Conservation (phyloP, 1,140 invertebrate species). For the Bicyclus anynana region DNA sequence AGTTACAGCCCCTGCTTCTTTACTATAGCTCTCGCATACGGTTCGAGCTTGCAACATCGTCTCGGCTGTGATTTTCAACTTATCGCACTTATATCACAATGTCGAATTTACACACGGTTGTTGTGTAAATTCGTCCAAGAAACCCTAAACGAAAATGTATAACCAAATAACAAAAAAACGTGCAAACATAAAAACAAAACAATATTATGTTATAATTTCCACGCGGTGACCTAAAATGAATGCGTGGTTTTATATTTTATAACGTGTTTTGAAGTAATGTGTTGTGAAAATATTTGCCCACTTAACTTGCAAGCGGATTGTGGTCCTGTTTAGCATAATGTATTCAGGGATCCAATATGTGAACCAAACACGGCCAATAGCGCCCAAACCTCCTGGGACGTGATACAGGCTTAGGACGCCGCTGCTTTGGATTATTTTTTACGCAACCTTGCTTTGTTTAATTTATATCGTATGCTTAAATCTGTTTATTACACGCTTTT, state of each 20-base stretch:
- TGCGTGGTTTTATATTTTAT: neutral
- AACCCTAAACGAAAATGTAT: too few relatives aligned
- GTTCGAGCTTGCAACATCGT: too few relatives aligned
- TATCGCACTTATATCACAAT: too few relatives aligned
- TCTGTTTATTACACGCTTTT: too few relatives aligned
- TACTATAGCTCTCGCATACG: too few relatives aligned
- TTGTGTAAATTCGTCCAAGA: too few relatives aligned
- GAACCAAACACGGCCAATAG: constrained; percentile 38
- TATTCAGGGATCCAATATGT: constrained; percentile 51
- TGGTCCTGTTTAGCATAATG: constrained; percentile 43
- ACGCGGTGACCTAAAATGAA: neutral
- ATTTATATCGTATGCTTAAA: too few relatives aligned
- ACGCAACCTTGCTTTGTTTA: neutral
- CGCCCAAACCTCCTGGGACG: constrained; percentile 23
- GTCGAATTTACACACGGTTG: too few relatives aligned
- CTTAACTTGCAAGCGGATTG: constrained; percentile 30
- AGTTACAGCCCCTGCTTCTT: too few relatives aligned
- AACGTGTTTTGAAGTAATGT: constrained; percentile 4
- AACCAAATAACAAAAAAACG: too few relatives aligned
- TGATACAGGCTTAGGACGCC: constrained; percentile 16
- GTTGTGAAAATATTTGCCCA: constrained; percentile 22
- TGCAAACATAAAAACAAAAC: too few relatives aligned
- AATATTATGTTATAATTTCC: neutral
- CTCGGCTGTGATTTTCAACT: too few relatives aligned
- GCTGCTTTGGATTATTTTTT: neutral